These are phyloP conservation scores for Meriones unguiculatus DNA, from an alignment of 2,113 vertebrate genomes.

Conservation along the genomic window DNA sequence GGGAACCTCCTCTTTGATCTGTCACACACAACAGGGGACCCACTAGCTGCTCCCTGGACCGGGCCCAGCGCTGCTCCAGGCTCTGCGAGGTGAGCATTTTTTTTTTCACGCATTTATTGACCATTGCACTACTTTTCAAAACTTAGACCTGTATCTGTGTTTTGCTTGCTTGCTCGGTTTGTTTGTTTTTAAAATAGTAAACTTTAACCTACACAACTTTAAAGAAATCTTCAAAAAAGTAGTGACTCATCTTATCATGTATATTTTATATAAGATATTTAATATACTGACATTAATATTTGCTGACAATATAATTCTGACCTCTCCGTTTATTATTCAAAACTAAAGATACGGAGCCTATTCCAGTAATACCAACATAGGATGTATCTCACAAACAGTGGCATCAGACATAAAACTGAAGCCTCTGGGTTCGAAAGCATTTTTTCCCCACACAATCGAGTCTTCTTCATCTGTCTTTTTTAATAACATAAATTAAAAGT, in stretches of 20 bases:
- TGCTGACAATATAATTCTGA: not conserved
- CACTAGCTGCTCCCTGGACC: no score
- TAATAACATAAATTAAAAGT: not conserved
- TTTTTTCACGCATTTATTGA: not conserved
- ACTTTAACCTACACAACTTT: not conserved
- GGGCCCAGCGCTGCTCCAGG: no score
- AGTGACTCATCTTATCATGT: not conserved
- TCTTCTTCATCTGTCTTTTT: not conserved
- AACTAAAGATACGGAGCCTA: not conserved
- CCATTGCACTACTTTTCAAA: not conserved
- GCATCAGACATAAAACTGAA: rapidly evolving
- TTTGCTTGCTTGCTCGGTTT: not conserved
- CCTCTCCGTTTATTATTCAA: not conserved
- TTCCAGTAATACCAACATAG: not conserved
- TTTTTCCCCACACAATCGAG: not conserved
- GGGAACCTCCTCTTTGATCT: not conserved
- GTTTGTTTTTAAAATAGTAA: not conserved
- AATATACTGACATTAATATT: not conserved
- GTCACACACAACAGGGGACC: conserved; percentile 37
- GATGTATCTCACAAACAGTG: not conserved
- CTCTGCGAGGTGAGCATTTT: no score
- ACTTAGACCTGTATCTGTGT: not conserved
- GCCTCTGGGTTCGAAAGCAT: not conserved
- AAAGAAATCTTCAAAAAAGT: not conserved
- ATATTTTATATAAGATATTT: conserved; percentile 18